Conservation (phyloP, 1,140 invertebrate genomes). For the Acromyrmex echinatior region DNA sequence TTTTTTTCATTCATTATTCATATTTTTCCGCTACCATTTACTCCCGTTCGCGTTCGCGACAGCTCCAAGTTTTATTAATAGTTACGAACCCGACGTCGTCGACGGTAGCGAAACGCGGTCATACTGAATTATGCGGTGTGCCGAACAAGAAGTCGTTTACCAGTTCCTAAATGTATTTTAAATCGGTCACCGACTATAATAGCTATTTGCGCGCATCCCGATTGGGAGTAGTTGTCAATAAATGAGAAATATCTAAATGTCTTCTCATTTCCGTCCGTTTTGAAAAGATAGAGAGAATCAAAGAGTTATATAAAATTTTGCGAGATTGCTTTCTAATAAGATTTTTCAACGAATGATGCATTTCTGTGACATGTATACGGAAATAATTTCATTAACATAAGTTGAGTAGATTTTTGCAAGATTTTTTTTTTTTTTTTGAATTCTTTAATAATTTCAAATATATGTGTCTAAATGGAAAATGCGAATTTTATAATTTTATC, state of each 20-base stretch:
- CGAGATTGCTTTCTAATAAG: background rate
- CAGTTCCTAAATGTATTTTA: constrained; percentile 50
- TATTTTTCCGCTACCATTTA: constrained; percentile 38
- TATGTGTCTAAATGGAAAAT: background rate
- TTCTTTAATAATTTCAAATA: background rate
- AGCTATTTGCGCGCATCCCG: constrained; percentile 25
- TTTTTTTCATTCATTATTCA: constrained; percentile 70
- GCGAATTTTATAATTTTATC: constrained; percentile 13
- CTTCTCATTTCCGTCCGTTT: background rate
- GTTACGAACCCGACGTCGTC: constrained; percentile 23
- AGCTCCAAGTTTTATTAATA: constrained; percentile 65
- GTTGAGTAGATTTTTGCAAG: background rate
- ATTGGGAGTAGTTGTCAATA: background rate
- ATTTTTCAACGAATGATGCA: background rate
- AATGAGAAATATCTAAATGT: constrained; percentile 29
- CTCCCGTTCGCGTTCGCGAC: background rate
- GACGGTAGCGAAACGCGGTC: constrained; percentile 14
- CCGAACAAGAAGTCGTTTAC: constrained; percentile 26
- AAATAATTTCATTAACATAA: background rate
- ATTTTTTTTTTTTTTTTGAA: background rate
- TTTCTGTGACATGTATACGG: background rate
- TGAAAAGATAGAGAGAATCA: constrained; percentile 4
- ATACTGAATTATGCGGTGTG: constrained; percentile 39
- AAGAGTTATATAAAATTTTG: constrained; percentile 2
- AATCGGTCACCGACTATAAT: constrained; percentile 34